Evolutionary conservation across 2,888 invertebrate species (phyloP).

Genomic region (Eristalis tenax): DNA sequence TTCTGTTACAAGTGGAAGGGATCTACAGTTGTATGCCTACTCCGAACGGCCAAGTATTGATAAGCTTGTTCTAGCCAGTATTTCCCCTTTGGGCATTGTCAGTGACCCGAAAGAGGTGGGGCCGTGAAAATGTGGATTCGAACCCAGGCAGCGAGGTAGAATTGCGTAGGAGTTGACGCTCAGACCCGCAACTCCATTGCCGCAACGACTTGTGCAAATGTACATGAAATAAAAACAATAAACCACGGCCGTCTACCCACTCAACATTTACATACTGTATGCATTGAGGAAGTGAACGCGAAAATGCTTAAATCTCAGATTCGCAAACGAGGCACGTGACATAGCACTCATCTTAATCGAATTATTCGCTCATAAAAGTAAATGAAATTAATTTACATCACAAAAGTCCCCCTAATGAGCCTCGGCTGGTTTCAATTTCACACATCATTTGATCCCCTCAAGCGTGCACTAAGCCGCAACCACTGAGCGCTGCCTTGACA

Average conservation of each 20-base stretch:
- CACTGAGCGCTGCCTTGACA: neutral
- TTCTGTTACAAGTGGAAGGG: no score
- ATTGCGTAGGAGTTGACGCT: no score
- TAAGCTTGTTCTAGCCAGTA: no score
- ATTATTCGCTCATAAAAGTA: slow-evolving; percentile 33
- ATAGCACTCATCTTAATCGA: slow-evolving; percentile 14
- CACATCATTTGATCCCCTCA: slow-evolving; percentile 30
- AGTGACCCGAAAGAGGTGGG: no score
- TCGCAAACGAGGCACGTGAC: neutral
- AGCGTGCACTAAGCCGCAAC: slow-evolving; percentile 10
- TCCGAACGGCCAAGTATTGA: no score
- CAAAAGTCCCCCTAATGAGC: slow-evolving; percentile 33
- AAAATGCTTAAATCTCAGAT: neutral
- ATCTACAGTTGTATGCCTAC: no score
- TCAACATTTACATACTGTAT: no score
- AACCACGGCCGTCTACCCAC: neutral
- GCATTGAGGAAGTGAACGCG: neutral
- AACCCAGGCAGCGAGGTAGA: no score
- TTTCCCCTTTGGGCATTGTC: no score
- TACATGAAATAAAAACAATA: neutral
- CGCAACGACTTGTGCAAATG: no score
- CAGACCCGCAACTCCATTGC: no score
- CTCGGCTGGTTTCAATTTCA: slow-evolving; percentile 40
- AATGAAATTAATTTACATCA: slow-evolving; percentile 32
- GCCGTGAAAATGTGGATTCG: no score